Conservation (phyloP, 2,888 invertebrate species). For the Patella caerulea region DNA sequence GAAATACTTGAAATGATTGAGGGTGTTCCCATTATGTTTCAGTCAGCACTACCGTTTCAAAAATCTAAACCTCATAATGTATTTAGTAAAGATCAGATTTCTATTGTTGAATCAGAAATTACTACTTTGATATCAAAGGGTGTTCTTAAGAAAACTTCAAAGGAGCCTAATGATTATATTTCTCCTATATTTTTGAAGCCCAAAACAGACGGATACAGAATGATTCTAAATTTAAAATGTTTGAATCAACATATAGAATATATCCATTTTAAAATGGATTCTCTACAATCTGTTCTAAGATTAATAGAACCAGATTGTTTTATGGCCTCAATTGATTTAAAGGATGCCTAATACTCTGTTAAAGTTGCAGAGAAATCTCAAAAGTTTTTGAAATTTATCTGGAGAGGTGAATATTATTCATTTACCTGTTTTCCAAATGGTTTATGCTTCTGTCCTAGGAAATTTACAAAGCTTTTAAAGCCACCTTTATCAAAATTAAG, state of each 20-base stretch:
- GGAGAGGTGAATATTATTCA: conserved; percentile 21
- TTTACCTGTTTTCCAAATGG: conserved; percentile 22
- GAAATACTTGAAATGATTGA: conserved; percentile 9
- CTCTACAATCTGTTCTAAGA: conserved; percentile 15
- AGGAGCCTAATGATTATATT: conserved; percentile 24
- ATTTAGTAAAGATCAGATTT: background rate
- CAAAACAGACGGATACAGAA: conserved; percentile 16
- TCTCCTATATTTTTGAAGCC: conserved; percentile 25
- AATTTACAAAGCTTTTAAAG: background rate
- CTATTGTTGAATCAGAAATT: background rate
- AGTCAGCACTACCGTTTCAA: too few species aligned
- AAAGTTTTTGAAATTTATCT: conserved; percentile 23
- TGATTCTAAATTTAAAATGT: conserved; percentile 29
- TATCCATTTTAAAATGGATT: conserved; percentile 25
- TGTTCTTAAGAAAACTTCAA: background rate
- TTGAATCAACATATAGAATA: conserved; percentile 23
- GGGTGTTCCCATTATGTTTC: background rate
- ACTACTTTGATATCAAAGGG: background rate
- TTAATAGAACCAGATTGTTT: conserved; percentile 17
- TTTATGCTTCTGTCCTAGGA: background rate
- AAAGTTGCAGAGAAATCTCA: conserved; percentile 14
- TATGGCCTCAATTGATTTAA: conserved; percentile 25
- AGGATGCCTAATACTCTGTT: conserved; percentile 26
- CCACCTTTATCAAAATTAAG: background rate
- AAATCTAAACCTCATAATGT: background rate